Percentiles rank a stretch among this genome's conserved stretches.
phyloP scores from a whole-genome alignment of 92 coral and sea anemone genomes.

The Siderastrea siderea region DNA sequence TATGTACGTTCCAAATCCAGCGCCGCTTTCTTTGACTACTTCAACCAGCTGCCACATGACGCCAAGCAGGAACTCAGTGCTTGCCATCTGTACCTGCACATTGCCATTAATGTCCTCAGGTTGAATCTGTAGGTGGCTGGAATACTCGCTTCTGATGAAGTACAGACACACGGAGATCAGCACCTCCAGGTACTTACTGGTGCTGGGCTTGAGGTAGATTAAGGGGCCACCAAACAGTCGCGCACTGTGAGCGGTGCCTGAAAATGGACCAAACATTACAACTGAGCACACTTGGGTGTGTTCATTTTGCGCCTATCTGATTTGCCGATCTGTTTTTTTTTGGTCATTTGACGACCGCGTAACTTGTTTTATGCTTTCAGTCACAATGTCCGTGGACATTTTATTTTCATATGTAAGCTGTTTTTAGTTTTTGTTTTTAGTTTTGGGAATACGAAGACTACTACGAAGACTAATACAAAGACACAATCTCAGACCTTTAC shows the following conservation, averaged over 20 bases:
- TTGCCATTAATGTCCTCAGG: constrained; percentile 87
- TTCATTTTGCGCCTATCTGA: background rate
- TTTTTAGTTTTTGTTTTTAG: no score
- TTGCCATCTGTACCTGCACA: constrained; percentile 91
- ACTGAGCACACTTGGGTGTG: background rate
- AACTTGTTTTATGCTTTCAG: no score
- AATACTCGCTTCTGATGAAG: constrained; percentile 95
- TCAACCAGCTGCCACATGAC: constrained; percentile 94
- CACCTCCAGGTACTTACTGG: constrained; percentile 97
- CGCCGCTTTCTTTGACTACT: constrained; percentile 93
- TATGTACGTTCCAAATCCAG: constrained; percentile 94
- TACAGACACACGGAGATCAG: constrained; percentile 92
- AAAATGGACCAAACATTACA: constrained; percentile 9
- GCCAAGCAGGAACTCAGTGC: constrained; percentile 85
- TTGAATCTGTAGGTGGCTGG: constrained; percentile 71
- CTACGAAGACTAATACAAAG: no score
- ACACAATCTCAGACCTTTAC: no score
- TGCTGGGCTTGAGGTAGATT: constrained; percentile 92
- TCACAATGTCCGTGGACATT: no score
- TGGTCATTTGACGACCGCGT: no score
- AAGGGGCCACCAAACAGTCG: constrained; percentile 87
- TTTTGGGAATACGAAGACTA: no score
- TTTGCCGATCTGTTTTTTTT: background rate
- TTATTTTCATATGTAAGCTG: no score
- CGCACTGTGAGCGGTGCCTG: constrained; percentile 51